Evolutionary conservation across 2,888 invertebrate species (phyloP).

Genomic region (Yponomeuta cagnagella): DNA sequence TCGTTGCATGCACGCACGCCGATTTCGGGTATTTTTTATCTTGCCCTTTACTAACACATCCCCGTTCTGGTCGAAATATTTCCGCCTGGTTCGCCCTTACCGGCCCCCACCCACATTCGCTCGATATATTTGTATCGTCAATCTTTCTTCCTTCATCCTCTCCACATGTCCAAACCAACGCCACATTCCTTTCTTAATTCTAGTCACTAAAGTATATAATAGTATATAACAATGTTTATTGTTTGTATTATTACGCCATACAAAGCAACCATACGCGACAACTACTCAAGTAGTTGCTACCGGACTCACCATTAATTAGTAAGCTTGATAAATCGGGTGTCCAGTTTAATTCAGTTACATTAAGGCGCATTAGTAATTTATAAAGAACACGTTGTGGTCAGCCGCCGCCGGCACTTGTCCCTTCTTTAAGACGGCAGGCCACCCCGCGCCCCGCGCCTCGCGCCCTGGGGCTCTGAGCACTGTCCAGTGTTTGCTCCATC

Average conservation of each 20-base stretch:
- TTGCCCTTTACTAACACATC: too few species aligned
- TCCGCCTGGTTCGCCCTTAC: too few species aligned
- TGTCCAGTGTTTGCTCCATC: slow-evolving; percentile 58
- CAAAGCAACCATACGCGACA: neutral
- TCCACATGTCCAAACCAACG: too few species aligned
- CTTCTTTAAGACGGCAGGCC: slow-evolving; percentile 44
- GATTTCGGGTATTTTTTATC: too few species aligned
- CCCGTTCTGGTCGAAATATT: too few species aligned
- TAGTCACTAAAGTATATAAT: too few species aligned
- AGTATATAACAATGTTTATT: too few species aligned
- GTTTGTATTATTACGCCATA: neutral
- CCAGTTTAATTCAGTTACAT: slow-evolving; percentile 58
- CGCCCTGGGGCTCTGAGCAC: neutral
- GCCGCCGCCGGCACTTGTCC: slow-evolving; percentile 51
- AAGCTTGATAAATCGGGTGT: slow-evolving; percentile 4
- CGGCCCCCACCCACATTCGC: too few species aligned
- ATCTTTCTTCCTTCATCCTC: too few species aligned
- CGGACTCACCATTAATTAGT: slow-evolving; percentile 4
- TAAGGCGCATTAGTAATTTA: slow-evolving; percentile 69
- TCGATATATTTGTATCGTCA: too few species aligned
- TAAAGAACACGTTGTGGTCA: slow-evolving; percentile 60
- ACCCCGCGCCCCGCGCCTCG: neutral
- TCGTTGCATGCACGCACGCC: too few species aligned
- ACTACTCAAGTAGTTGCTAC: neutral
- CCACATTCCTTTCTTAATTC: too few species aligned